Evolutionary conservation across 2,888 invertebrate species (phyloP).

Genomic region (Standfussiana lucernea): DNA sequence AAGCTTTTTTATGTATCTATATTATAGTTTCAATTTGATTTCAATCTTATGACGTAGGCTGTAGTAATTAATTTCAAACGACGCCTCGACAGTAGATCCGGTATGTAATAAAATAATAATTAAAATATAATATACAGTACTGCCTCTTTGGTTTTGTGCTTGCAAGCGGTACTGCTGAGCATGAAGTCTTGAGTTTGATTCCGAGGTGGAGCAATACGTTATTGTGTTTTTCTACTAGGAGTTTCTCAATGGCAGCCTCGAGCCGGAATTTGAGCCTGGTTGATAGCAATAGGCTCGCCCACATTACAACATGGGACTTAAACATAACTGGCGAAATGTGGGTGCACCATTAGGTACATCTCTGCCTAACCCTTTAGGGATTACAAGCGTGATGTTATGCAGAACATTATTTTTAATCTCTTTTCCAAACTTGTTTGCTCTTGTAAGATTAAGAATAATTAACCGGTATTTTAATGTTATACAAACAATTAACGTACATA

Average conservation of each 20-base stretch:
- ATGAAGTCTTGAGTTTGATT: background rate
- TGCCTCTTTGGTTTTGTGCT: background rate
- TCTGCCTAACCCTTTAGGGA: background rate
- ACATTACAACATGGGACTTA: background rate
- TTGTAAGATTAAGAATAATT: background rate
- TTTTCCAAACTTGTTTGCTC: background rate
- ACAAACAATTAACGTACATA: background rate
- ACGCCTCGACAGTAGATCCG: background rate
- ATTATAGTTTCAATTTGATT: background rate
- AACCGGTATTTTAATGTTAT: background rate
- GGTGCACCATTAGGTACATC: background rate
- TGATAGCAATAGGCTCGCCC: background rate
- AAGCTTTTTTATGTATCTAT: background rate
- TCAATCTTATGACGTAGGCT: slow-evolving; percentile 12
- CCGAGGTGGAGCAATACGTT: background rate
- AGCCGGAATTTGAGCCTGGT: background rate
- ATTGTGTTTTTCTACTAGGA: background rate
- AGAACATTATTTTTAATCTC: background rate
- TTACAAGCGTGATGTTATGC: background rate
- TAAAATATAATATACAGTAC: background rate
- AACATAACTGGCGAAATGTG: background rate
- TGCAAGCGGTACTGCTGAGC: too few species aligned
- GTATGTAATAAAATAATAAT: background rate
- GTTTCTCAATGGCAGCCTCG: background rate
- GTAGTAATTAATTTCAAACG: background rate